These are phyloP conservation scores for Aegypius monachus DNA, from an alignment of 2,113 vertebrate genomes.

Conservation along the genomic window DNA sequence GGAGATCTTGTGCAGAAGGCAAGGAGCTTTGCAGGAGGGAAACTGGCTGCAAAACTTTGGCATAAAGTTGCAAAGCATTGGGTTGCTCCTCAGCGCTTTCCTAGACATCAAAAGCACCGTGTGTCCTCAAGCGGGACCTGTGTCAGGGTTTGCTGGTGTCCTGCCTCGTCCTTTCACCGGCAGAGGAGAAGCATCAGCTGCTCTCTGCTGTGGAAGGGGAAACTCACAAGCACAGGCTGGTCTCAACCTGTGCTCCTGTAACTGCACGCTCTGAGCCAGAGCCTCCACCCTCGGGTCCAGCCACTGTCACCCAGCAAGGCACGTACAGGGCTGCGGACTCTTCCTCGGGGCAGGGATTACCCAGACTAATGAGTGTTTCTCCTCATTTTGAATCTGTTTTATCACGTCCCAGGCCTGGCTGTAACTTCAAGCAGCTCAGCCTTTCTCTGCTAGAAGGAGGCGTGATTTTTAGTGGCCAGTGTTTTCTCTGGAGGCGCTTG, in stretches of 20 bases:
- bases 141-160: neutral
- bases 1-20: neutral
- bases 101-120: neutral
- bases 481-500: neutral
- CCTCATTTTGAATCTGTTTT: neutral
- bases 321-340: neutral
- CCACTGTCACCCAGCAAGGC: neutral
- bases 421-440: neutral
- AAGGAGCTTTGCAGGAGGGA: neutral
- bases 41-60: neutral
- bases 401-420: neutral
- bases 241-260: neutral
- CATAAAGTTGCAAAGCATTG: neutral
- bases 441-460: neutral
- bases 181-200: neutral
- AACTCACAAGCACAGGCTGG: neutral
- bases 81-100: neutral
- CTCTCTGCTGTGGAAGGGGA: neutral
- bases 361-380: neutral
- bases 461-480: neutral
- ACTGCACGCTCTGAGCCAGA: accelerated
- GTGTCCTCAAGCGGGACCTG: neutral
- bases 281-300: neutral
- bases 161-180: neutral
- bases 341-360: neutral